Conservation (phyloP, 2,797 vertebrate genomes). For the Anisognathus igniventris region DNA sequence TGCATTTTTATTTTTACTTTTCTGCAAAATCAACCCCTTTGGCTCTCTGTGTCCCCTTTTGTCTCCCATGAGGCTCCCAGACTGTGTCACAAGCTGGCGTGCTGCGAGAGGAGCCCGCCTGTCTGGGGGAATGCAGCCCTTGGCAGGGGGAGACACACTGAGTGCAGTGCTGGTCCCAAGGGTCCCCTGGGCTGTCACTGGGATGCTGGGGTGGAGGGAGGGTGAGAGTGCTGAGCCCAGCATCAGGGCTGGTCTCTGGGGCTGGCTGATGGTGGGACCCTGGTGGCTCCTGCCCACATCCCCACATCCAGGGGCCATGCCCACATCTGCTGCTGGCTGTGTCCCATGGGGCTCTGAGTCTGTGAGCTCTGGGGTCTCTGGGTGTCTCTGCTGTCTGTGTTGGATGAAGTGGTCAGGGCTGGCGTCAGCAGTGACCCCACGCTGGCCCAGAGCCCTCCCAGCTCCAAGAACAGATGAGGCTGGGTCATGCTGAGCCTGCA, state of each 20-base stretch:
- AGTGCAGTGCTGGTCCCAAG: not conserved
- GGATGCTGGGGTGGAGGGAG: not conserved
- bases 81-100: not conserved
- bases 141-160: accelerated
- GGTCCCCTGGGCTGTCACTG: not conserved
- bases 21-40: not conserved
- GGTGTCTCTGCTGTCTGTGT: accelerated
- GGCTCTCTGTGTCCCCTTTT: not conserved
- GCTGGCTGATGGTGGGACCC: not conserved
- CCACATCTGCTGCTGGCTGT: not conserved
- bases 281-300: accelerated
- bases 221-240: accelerated
- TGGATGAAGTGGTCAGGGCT: not conserved
- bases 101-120: not conserved
- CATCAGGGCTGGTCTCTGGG: accelerated
- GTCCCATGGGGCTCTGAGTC: accelerated
- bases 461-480: not conserved
- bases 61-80: not conserved
- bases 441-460: not conserved
- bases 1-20: conserved; percentile 47
- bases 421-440: not conserved
- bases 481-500: not conserved
- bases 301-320: not conserved
- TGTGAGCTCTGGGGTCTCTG: not conserved
- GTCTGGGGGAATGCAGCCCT: not conserved